Percentiles rank a stretch among this genome's conserved stretches.
phyloP scores from a whole-genome alignment of 1,140 invertebrate genomes.

The Alviniconcha marisindica region DNA sequence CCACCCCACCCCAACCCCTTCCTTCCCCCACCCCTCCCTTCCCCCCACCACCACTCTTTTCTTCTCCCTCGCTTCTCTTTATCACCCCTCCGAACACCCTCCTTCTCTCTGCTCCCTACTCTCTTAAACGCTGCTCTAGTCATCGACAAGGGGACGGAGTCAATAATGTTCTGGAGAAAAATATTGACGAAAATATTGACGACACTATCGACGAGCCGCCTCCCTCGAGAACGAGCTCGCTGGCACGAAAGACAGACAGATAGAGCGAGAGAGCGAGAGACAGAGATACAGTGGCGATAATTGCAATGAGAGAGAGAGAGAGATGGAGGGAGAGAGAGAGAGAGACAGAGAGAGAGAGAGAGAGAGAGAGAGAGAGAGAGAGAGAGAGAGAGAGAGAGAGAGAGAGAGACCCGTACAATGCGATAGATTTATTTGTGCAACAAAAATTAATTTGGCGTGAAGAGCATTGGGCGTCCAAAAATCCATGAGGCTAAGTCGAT shows the following conservation, averaged over 20 bases:
- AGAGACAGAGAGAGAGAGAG: background rate
- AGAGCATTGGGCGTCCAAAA: background rate
- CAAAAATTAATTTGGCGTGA: constrained; percentile 45
- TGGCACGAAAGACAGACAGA: background rate
- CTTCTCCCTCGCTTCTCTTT: background rate
- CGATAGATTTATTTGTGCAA: constrained; percentile 56
- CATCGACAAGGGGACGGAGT: constrained; percentile 46
- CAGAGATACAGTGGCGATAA: background rate
- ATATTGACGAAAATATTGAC: constrained; percentile 53
- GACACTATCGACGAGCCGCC: background rate
- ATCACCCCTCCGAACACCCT: background rate
- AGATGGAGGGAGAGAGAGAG: background rate
- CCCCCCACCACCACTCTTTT: background rate
- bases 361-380: background rate
- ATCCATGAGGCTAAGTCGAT: too few relatives aligned
- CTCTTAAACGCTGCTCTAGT: background rate
- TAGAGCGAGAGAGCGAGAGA: background rate
- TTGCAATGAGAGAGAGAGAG: background rate
- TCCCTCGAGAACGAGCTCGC: background rate
- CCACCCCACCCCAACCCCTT: background rate
- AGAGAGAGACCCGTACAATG: constrained; percentile 46
- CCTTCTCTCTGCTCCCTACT: background rate
- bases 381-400: background rate
- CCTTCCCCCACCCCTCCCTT: background rate
- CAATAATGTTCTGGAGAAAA: constrained; percentile 60